Evolutionary conservation across 1,140 invertebrate species (phyloP), one percentile per base, ranked within the genome.

Genomic region (Riptortus pedestris): DNA sequence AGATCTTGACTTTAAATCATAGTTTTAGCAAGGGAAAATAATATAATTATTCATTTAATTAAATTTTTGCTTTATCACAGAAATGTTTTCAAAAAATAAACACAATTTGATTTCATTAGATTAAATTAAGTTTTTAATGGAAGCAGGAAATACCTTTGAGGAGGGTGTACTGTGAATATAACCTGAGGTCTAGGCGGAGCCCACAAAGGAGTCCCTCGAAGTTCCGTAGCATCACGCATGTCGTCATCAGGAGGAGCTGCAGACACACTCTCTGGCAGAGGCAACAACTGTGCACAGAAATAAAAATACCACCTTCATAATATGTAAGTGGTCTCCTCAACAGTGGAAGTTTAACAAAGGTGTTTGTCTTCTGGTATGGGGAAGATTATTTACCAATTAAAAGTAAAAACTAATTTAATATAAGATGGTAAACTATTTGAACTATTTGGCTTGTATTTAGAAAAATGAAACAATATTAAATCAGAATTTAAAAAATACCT

Each of bases 181-280:
- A 93, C 87, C 73, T 93, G 90, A 16, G 86, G 80, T 65, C 90
- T 75, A 0, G 89, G 90, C 16, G 90, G 90, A 0, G 90, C 90
- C 90, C 90, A 93, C 69, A 88, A 85, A 29, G 77, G 69, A 12
- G 87, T 91, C 12, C 90, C 90, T 22, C 90, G 74, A 4, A 89
- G 69, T 27, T 80, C 72, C 47, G 81, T 82, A 65, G 80, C 69
- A 60, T 75, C 69, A 43, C 73, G 73, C 26, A 74, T 71, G 31
- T 77, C 73, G 59, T 83, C 79, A 72, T 87, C 83, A 12, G 84
- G 81, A 7, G 28, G 12, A 72, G 79, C 83, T 4, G 84, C 73
- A 11, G 84, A 80, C 74, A 79, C 82, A 71, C 81, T 87, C 70
- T 82, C 83, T 24, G 89, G 88, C 52, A 92, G 70, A 5, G 89